Evolutionary conservation across 2,797 vertebrate species (phyloP), one percentile per base, ranked within the genome.

Genomic region (Thalassophryne amazonica): DNA sequence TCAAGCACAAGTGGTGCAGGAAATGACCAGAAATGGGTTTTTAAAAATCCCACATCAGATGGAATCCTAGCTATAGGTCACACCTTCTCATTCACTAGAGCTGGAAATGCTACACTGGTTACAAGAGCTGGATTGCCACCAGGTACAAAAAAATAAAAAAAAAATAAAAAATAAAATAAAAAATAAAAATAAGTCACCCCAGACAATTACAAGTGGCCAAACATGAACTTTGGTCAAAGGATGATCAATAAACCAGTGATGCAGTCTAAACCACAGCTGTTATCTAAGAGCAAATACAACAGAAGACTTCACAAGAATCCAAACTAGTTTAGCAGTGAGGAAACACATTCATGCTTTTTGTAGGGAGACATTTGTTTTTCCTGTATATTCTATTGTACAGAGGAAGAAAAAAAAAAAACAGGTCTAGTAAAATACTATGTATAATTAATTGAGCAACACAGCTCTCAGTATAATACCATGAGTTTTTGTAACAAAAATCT

Each of bases 241-340:
- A 17, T 25, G 25, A 48, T 46, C 84, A 80, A 85, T 72, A 71
- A 76, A 79, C 18, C 45, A 46, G 13, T 42, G 29, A 55, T 70
- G 89, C 87, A 82, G 86, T 87, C 90, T 78, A 56, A 71, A 91
- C 88, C 83, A 92, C 85, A 94, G 88, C 91, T 92, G 91, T 92
- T 93, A 86, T 93, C 92, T 88, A 93, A 92, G 89, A 93, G 90
- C 89, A 93, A 86, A 94, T 85, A 92, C 88, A 90, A 91, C 89
- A 87, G 91, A 84, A 93, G 90, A 95, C 90, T 92, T 92, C 90
- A 93, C 91, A 89, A 95, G 90, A 96, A 95, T 75, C 92, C 93
- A 93, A 94, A 94, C 91, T 95, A 95, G 83, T 90, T 90, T 87
- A 93, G 92, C 91, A 89, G 91, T 92, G 90, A 93, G 93, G 89